These are phyloP conservation scores for Microctenopoma stevenorrisi DNA, from an alignment of 2,797 vertebrate species.

Conservation along the genomic window DNA sequence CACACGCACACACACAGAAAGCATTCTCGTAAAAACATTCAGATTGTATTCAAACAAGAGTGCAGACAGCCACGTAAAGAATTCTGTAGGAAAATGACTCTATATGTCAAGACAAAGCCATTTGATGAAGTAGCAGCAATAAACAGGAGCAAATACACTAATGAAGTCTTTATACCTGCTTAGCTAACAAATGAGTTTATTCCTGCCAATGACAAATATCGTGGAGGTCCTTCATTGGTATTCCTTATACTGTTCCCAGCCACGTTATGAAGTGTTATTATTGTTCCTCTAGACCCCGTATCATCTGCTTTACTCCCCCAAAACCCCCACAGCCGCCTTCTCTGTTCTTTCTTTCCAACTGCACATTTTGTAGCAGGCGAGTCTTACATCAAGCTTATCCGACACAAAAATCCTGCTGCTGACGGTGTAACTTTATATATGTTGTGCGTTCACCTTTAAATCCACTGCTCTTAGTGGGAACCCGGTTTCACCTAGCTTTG, in stretches of 20 bases:
- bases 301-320: constrained; percentile 46
- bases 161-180: constrained; percentile 50
- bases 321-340: constrained; percentile 28
- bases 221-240: constrained; percentile 69
- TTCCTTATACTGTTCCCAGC: constrained; percentile 57
- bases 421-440: constrained; percentile 2
- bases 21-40: constrained; percentile 45
- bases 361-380: constrained; percentile 28
- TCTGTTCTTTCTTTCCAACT: constrained; percentile 43
- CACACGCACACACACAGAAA: constrained; percentile 14
- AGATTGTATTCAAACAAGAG: constrained; percentile 49
- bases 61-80: constrained; percentile 32
- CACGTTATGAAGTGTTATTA: constrained; percentile 48
- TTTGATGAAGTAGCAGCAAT: constrained; percentile 33
- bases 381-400: constrained; percentile 20
- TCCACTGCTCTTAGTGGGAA: background rate
- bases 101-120: constrained; percentile 16
- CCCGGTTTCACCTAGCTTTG: background rate
- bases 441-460: constrained; percentile 8
- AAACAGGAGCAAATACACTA: constrained; percentile 39
- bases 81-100: constrained; percentile 44
- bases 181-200: constrained; percentile 57
- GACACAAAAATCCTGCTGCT: background rate
- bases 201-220: constrained; percentile 63
- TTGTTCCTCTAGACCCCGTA: constrained; percentile 39